A percentile compares a stretch with the other conserved stretches of the same genome.
Evolutionary conservation across 2,113 vertebrate species (phyloP).

Genomic region (Passer montanus): DNA sequence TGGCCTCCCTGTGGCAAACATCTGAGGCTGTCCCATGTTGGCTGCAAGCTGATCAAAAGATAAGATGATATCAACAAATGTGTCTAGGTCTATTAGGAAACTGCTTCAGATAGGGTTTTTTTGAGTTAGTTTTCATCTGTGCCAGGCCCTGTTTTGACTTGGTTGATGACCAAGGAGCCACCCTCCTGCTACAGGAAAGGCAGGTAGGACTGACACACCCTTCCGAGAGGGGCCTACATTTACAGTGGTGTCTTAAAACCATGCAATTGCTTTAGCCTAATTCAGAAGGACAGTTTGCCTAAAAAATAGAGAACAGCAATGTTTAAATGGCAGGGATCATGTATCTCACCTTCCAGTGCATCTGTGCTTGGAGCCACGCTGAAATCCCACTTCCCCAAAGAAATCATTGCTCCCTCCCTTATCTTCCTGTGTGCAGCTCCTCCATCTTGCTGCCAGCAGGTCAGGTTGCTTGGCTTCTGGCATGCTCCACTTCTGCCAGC

Average conservation of each 20-base stretch:
- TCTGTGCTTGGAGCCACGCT: background rate
- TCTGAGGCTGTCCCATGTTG: background rate
- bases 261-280: background rate
- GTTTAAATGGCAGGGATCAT: background rate
- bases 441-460: background rate
- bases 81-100: background rate
- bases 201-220: background rate
- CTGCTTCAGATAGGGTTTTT: background rate
- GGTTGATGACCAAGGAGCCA: background rate
- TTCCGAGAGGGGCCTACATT: background rate
- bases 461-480: background rate
- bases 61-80: background rate
- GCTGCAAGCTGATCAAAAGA: background rate
- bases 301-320: background rate
- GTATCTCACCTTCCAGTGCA: background rate
- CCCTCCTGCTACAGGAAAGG: background rate
- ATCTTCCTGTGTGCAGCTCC: background rate
- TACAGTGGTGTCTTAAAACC: background rate
- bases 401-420: background rate
- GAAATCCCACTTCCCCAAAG: background rate
- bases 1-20: background rate
- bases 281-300: background rate
- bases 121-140: background rate
- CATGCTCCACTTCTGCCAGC: background rate
- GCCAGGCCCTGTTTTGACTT: background rate